phyloP scores from a whole-genome alignment of 2,797 vertebrate genomes.

The Lerista edwardsae region DNA sequence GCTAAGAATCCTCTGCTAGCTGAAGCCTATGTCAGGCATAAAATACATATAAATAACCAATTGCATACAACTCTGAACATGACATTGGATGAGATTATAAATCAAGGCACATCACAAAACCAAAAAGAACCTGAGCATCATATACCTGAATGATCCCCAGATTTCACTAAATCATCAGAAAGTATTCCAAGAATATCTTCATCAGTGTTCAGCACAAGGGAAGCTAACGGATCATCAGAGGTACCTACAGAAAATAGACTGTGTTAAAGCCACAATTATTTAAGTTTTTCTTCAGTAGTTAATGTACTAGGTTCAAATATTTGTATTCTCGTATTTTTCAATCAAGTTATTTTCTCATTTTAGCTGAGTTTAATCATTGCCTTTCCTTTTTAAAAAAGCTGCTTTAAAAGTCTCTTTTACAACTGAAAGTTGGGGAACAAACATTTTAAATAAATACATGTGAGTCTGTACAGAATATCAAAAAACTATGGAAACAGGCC shows the following conservation, averaged over 20 bases:
- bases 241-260: slow-evolving; percentile 79
- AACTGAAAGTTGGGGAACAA: neutral
- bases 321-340: neutral
- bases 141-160: slow-evolving; percentile 90
- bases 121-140: neutral
- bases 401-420: neutral
- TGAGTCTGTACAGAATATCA: neutral
- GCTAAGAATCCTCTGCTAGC: slow-evolving; percentile 24
- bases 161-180: slow-evolving; percentile 91
- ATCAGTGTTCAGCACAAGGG: slow-evolving; percentile 95
- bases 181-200: slow-evolving; percentile 98
- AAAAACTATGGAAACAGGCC: neutral
- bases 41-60: slow-evolving; percentile 40
- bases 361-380: neutral
- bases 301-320: neutral
- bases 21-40: slow-evolving; percentile 18
- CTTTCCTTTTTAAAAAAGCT: neutral
- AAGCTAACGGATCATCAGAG: slow-evolving; percentile 91
- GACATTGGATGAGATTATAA: slow-evolving; percentile 2
- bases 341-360: neutral
- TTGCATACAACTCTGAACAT: slow-evolving; percentile 11
- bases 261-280: neutral
- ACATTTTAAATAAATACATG: neutral
- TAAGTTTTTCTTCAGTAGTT: neutral
- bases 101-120: slow-evolving; percentile 2